Conservation (phyloP, 2,888 invertebrate genomes). For the Elmis aenea region DNA sequence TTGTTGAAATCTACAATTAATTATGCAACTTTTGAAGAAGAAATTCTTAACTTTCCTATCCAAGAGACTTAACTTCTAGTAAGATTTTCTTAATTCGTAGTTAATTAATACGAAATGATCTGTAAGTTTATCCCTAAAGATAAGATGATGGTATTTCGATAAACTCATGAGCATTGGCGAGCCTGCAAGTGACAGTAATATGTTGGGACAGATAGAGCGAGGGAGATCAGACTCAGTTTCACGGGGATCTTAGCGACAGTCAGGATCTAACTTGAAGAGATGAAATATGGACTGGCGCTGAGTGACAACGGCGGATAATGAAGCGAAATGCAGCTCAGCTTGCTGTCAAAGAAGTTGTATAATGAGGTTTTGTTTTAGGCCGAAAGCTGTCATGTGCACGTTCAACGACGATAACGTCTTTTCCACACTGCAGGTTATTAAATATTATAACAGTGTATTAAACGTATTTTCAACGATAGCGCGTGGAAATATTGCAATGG, state of each 20-base stretch:
- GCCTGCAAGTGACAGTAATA: slow-evolving; percentile 19
- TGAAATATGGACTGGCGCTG: slow-evolving; percentile 34
- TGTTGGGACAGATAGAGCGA: slow-evolving; percentile 19
- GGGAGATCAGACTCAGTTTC: slow-evolving; percentile 20
- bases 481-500: no score
- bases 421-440: no score
- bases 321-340: slow-evolving; percentile 30
- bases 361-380: slow-evolving; percentile 32
- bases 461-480: no score
- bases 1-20: no score
- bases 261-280: slow-evolving; percentile 30
- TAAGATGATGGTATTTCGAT: slow-evolving; percentile 11
- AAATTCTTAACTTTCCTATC: no score
- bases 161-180: slow-evolving; percentile 11
- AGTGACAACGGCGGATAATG: slow-evolving; percentile 34
- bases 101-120: no score
- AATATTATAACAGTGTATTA: no score
- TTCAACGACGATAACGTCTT: no score
- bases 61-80: no score
- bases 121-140: no score
- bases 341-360: slow-evolving; percentile 25
- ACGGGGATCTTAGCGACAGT: slow-evolving; percentile 19
- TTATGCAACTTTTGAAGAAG: no score
- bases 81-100: no score
- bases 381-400: slow-evolving; percentile 30